phyloP scores from a whole-genome alignment of 2,888 invertebrate species.

The Salticus scenicus region DNA sequence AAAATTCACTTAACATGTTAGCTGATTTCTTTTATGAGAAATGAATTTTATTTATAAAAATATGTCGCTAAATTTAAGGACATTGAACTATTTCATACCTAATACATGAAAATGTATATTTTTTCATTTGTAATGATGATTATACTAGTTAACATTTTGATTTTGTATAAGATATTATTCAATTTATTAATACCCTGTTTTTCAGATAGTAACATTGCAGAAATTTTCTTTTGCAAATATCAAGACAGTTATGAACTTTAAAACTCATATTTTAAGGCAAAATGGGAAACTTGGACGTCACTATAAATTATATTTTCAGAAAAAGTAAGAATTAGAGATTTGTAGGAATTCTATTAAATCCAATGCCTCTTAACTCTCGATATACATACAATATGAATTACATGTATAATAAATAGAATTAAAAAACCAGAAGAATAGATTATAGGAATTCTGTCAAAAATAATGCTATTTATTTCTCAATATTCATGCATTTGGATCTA shows the following conservation, averaged over 20 bases:
- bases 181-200: conserved; percentile 29
- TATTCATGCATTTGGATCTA: too few species aligned
- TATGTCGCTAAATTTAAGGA: not conserved
- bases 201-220: not conserved
- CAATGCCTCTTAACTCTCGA: too few species aligned
- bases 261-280: conserved; percentile 1
- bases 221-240: not conserved
- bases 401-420: not conserved
- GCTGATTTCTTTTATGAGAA: too few species aligned
- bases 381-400: too few species aligned
- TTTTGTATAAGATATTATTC: not conserved
- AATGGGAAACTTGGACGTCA: conserved; percentile 46
- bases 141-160: not conserved
- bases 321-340: too few species aligned
- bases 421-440: not conserved
- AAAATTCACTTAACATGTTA: too few species aligned
- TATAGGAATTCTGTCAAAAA: not conserved
- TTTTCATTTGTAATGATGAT: not conserved
- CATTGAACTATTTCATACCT: not conserved
- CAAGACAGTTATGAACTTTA: not conserved
- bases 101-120: not conserved
- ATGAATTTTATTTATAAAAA: not conserved
- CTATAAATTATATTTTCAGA: not conserved
- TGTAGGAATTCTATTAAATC: too few species aligned
- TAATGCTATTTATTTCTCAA: not conserved